These are phyloP conservation scores for Drosophila chauvacae DNA, from an alignment of 1,140 invertebrate species.

Conservation along the genomic window DNA sequence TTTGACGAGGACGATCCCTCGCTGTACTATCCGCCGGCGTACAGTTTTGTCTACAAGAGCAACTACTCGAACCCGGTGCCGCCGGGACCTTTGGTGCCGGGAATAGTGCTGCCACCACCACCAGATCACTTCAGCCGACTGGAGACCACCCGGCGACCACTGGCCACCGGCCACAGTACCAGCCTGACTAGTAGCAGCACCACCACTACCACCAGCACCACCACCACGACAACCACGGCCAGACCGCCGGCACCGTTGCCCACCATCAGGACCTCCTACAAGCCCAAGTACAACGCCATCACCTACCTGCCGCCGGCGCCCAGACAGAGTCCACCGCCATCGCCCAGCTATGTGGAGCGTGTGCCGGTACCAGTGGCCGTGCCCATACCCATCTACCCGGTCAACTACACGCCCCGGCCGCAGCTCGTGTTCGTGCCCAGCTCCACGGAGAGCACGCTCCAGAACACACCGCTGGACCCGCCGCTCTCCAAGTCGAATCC, in stretches of 20 bases:
- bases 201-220: conserved; percentile 17
- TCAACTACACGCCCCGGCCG: conserved; percentile 63
- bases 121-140: conserved; percentile 91
- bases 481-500: conserved; percentile 77
- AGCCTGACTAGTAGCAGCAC: conserved; percentile 30
- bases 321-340: background rate
- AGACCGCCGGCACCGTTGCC: conserved; percentile 7
- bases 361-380: conserved; percentile 76
- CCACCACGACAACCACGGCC: conserved; percentile 11
- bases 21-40: conserved; percentile 94
- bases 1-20: conserved; percentile 95
- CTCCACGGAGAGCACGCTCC: conserved; percentile 44
- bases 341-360: conserved; percentile 64
- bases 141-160: conserved; percentile 47
- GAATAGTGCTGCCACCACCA: conserved; percentile 93
- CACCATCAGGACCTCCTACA: conserved; percentile 21
- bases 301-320: conserved; percentile 44
- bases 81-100: conserved; percentile 93
- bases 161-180: conserved; percentile 15
- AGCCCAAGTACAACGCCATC: conserved; percentile 61
- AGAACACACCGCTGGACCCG: conserved; percentile 29
- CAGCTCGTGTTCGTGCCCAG: conserved; percentile 71
- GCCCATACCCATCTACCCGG: conserved; percentile 75
- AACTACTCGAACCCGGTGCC: conserved; percentile 91
- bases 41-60: conserved; percentile 92